Percentiles rank a stretch among this genome's conserved stretches.
Evolutionary conservation across 1,140 invertebrate genomes (phyloP).

Genomic region (Steinernema khuongi): DNA sequence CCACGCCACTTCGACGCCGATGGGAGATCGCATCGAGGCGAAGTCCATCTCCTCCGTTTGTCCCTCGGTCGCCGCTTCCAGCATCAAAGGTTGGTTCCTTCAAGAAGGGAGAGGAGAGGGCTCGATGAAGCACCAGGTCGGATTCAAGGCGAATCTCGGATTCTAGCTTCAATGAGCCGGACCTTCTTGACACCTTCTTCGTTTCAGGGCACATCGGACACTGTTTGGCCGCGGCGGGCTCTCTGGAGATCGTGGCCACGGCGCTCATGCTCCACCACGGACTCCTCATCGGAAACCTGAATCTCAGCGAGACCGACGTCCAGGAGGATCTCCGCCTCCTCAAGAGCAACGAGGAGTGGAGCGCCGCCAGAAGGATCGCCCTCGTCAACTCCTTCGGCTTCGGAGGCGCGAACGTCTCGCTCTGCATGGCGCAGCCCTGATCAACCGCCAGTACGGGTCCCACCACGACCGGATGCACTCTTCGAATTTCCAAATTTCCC

Average conservation of each 20-base stretch:
- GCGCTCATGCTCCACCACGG: constrained; percentile 72
- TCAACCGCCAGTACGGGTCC: not conserved
- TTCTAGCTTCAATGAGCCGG: too few relatives aligned
- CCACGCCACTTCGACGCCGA: constrained; percentile 92
- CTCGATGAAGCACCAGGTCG: not conserved
- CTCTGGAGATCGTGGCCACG: constrained; percentile 81
- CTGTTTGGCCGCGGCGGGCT: constrained; percentile 86
- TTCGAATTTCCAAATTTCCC: not conserved
- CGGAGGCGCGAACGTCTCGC: constrained; percentile 81
- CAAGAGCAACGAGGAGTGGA: constrained; percentile 44
- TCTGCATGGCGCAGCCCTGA: not conserved
- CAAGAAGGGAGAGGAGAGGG: not conserved
- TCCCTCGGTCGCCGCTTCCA: constrained; percentile 21
- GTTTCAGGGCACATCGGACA: constrained; percentile 70
- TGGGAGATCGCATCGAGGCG: constrained; percentile 84
- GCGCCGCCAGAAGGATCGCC: constrained; percentile 65
- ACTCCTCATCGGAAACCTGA: constrained; percentile 80
- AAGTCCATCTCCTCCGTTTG: constrained; percentile 70
- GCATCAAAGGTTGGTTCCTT: constrained; percentile 30
- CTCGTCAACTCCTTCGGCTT: constrained; percentile 98
- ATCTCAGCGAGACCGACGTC: constrained; percentile 64
- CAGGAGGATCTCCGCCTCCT: constrained; percentile 31
- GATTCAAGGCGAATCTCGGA: too few relatives aligned
- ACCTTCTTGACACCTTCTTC: not conserved
- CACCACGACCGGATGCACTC: not conserved